Percentiles rank a stretch among this genome's conserved stretches.
These are phyloP conservation scores for Mesocricetus auratus DNA, from an alignment of 2,113 vertebrate genomes.

Conservation along the genomic window DNA sequence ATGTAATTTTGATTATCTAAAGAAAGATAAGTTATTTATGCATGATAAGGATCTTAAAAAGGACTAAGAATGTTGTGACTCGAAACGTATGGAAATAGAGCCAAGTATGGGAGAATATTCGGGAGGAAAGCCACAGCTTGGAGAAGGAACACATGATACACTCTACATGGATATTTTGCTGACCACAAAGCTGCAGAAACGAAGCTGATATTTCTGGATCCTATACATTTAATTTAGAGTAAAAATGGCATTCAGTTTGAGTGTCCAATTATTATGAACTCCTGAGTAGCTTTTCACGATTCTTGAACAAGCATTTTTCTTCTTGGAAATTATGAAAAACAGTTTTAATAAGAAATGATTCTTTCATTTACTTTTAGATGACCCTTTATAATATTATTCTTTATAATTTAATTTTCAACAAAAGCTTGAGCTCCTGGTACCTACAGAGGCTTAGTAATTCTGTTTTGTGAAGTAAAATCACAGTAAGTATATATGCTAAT, in stretches of 20 bases:
- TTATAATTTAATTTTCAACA: constrained; percentile 29
- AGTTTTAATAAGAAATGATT: neutral
- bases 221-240: neutral
- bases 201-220: neutral
- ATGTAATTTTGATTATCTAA: neutral
- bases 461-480: constrained; percentile 16
- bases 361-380: constrained; percentile 5
- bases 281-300: neutral
- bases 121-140: neutral
- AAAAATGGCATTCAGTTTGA: neutral
- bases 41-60: neutral
- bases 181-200: neutral
- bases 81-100: neutral
- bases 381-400: neutral
- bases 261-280: neutral
- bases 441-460: neutral
- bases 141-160: neutral
- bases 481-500: constrained; percentile 1
- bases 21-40: neutral
- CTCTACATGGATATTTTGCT: neutral
- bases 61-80: neutral
- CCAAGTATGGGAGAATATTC: neutral
- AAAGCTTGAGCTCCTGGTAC: neutral
- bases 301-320: neutral
- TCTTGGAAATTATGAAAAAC: neutral